Conservation (phyloP, 2,113 vertebrate species). For the Petrocephalus microphthalmus region DNA sequence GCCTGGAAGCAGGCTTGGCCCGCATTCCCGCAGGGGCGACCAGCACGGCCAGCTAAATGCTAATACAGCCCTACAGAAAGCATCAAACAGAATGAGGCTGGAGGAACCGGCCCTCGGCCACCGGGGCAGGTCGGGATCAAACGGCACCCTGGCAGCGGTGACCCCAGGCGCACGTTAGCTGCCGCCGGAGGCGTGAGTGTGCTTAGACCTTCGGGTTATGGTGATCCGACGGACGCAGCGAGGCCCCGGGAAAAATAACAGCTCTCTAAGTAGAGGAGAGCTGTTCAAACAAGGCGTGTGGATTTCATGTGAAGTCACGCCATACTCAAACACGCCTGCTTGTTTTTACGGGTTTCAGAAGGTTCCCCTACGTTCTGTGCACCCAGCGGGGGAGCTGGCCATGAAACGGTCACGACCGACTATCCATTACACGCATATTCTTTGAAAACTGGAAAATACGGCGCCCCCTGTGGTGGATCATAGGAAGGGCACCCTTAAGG, state of each 20-base stretch:
- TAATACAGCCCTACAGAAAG: neutral
- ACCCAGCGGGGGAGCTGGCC: neutral
- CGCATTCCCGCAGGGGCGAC: neutral
- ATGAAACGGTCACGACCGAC: neutral
- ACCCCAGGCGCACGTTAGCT: neutral
- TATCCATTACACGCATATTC: neutral
- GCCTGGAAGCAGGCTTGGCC: no score
- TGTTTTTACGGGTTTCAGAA: neutral
- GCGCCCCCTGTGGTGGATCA: neutral
- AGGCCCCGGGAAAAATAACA: neutral
- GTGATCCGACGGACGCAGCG: neutral
- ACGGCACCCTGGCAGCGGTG: neutral
- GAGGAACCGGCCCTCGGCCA: neutral
- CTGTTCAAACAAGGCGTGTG: neutral
- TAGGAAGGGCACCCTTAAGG: neutral
- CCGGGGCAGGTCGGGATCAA: neutral
- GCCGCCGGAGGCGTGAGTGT: neutral
- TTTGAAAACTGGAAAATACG: neutral
- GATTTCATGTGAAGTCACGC: neutral
- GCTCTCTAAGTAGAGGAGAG: neutral
- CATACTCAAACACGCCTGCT: neutral
- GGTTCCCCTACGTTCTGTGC: neutral
- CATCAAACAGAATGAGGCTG: neutral
- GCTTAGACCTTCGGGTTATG: neutral
- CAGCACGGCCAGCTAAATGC: neutral